phyloP scores from a whole-genome alignment of 1,140 invertebrate genomes.

The Megathymus violae region DNA sequence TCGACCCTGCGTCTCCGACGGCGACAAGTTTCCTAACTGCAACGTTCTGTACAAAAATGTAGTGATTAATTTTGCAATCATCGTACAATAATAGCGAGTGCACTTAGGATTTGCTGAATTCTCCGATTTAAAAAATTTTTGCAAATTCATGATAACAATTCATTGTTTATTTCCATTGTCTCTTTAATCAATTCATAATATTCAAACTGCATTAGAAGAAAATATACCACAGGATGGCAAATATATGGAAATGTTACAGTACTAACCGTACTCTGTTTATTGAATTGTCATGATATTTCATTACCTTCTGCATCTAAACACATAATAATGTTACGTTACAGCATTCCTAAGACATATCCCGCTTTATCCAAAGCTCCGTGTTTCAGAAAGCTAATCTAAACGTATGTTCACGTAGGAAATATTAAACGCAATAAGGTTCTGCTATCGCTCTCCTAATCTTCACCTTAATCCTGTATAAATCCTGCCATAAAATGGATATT shows the following conservation, averaged over 20 bases:
- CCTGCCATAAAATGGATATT: neutral
- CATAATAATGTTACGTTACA: neutral
- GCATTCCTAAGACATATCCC: neutral
- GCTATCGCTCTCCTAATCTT: conserved; percentile 4
- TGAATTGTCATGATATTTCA: neutral
- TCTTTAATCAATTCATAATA: no score
- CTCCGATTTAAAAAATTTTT: no score
- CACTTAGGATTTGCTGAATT: neutral
- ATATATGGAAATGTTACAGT: no score
- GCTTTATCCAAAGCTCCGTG: conserved; percentile 54
- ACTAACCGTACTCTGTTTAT: neutral
- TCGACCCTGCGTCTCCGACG: no score
- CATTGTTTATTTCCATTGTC: no score
- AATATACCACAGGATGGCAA: no score
- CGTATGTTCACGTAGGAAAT: conserved; percentile 37
- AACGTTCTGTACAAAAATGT: no score
- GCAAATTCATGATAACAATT: no score
- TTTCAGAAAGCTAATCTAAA: conserved; percentile 53
- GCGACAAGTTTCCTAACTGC: no score
- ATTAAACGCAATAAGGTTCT: conserved; percentile 14
- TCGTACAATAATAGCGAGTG: neutral
- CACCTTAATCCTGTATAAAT: conserved; percentile 1
- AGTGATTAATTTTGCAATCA: conserved; percentile 59
- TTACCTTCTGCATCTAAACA: neutral
- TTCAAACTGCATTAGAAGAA: no score